phyloP scores from a whole-genome alignment of 1,140 invertebrate genomes.

The Saccostrea glomerata region DNA sequence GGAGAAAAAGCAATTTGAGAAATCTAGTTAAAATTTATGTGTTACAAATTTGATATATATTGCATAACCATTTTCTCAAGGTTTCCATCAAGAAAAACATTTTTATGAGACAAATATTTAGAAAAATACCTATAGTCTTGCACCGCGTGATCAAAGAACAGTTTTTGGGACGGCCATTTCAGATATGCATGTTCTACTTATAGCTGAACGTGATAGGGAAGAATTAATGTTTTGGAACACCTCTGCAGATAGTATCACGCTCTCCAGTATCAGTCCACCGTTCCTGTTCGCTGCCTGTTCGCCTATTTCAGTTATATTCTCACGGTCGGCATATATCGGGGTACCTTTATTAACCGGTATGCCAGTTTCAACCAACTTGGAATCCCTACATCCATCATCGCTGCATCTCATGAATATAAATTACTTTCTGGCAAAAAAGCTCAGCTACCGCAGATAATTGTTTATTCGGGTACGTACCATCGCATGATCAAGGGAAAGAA shows the following conservation, averaged over 20 bases:
- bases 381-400: constrained; percentile 22
- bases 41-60: no score
- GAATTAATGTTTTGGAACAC: constrained; percentile 28
- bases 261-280: neutral
- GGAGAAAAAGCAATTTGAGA: no score
- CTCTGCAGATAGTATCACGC: neutral
- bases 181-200: constrained; percentile 21
- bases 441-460: constrained; percentile 14
- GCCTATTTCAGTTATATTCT: constrained; percentile 24
- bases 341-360: constrained; percentile 25
- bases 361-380: constrained; percentile 24
- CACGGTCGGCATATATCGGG: constrained; percentile 16
- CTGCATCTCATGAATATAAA: constrained; percentile 36
- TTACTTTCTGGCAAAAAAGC: constrained; percentile 12
- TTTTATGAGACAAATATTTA: no score
- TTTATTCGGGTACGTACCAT: constrained; percentile 26
- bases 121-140: neutral
- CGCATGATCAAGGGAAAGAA: constrained; percentile 1
- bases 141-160: neutral
- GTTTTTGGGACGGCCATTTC: neutral
- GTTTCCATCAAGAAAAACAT: no score
- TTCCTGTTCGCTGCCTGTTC: neutral
- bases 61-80: no score
- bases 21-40: no score
- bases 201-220: neutral